Evolutionary conservation across 2,888 invertebrate species (phyloP).

Genomic region (Pyrrhosoma nymphula): DNA sequence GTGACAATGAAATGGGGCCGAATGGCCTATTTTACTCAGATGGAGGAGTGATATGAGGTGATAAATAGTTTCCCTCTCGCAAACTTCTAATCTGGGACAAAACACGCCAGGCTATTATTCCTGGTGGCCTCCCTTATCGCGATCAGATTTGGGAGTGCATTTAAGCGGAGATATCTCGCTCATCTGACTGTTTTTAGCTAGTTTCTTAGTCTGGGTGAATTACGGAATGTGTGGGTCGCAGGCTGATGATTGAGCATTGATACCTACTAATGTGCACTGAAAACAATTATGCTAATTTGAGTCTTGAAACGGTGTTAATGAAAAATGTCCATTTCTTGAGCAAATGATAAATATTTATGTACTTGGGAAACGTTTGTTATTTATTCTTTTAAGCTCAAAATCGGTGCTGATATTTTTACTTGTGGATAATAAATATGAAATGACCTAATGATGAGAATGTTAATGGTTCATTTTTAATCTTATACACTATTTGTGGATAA

Average conservation of each 20-base stretch:
- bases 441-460: too few relatives aligned
- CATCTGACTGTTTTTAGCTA: background rate
- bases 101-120: conserved; percentile 39
- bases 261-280: background rate
- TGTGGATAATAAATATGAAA: too few relatives aligned
- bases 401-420: too few relatives aligned
- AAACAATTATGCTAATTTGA: background rate
- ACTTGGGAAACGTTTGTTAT: too few relatives aligned
- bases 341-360: too few relatives aligned
- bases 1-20: background rate
- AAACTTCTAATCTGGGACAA: conserved; percentile 25
- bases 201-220: background rate
- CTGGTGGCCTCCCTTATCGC: background rate
- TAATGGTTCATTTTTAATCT: too few relatives aligned
- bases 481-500: too few relatives aligned
- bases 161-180: background rate
- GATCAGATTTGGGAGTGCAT: conserved; percentile 26
- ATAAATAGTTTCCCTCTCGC: conserved; percentile 40
- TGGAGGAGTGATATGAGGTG: conserved; percentile 3
- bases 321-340: too few relatives aligned
- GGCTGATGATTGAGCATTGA: background rate
- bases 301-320: too few relatives aligned
- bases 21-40: conserved; percentile 9
- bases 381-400: too few relatives aligned
- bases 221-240: background rate